A percentile compares a stretch with the other conserved stretches of the same genome.
Conservation (phyloP, 92 coral and sea anemone species). For the Desmophyllum pertusum region DNA sequence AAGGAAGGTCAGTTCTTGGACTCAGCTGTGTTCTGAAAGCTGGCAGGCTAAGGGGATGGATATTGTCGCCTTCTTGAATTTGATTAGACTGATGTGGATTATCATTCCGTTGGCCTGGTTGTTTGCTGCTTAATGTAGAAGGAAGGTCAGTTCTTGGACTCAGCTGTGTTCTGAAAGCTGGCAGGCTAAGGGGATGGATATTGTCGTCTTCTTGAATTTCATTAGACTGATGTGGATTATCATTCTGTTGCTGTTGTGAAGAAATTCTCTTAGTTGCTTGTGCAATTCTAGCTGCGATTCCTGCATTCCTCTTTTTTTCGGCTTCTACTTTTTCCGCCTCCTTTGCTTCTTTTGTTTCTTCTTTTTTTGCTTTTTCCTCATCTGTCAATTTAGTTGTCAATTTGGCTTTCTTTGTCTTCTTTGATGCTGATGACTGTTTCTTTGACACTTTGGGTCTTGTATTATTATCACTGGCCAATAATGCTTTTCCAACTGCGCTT, state of each 20-base stretch:
- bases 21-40: constrained; percentile 11
- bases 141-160: background rate
- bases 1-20: background rate
- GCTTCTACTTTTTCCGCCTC: constrained; percentile 32
- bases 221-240: background rate
- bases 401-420: no score
- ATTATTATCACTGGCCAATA: background rate
- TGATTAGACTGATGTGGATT: background rate
- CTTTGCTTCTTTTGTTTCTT: constrained; percentile 13
- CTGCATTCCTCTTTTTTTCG: constrained; percentile 19
- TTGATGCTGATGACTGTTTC: background rate
- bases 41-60: background rate
- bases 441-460: background rate
- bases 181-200: background rate
- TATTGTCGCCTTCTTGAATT: background rate
- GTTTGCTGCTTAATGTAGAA: constrained; percentile 12
- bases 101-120: no score
- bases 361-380: background rate
- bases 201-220: background rate
- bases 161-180: constrained; percentile 11
- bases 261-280: constrained; percentile 29
- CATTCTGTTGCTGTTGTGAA: background rate
- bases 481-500: background rate
- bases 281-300: constrained; percentile 24
- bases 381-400: constrained; percentile 3